phyloP scores from a whole-genome alignment of 2,113 vertebrate genomes.

The Actinemys pallida region DNA sequence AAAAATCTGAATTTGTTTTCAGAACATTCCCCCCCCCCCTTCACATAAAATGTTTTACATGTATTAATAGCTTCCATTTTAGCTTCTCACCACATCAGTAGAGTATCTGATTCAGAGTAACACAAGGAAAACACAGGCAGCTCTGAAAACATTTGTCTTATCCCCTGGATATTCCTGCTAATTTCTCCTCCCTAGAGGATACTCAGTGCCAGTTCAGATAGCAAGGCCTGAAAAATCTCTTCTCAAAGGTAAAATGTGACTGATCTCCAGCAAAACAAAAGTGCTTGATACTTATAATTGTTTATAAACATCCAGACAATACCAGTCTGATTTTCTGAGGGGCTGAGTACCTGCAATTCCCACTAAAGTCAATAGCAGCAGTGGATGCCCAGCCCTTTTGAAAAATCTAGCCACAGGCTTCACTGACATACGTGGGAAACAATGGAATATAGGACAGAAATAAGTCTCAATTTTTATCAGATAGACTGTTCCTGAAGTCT shows the following conservation, averaged over 20 bases:
- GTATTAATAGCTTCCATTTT: not conserved
- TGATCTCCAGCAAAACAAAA: not conserved
- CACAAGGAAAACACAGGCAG: not conserved
- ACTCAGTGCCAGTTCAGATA: not conserved
- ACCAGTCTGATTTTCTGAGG: not conserved
- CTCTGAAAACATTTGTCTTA: not conserved
- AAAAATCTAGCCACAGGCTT: not conserved
- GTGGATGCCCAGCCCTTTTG: not conserved
- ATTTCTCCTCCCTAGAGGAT: not conserved
- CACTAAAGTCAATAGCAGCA: not conserved
- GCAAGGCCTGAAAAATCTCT: too few relatives aligned
- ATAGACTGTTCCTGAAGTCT: not conserved
- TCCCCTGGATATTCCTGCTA: not conserved
- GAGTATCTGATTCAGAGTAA: not conserved
- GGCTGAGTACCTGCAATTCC: not conserved
- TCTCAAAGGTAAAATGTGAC: not conserved
- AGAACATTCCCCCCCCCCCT: not conserved
- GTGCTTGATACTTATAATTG: not conserved
- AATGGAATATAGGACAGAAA: rapidly evolving
- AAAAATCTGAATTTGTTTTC: not conserved
- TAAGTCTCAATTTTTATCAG: not conserved
- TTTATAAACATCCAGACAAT: not conserved
- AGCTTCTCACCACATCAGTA: not conserved
- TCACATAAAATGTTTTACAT: not conserved
- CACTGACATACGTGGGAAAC: not conserved